A percentile compares a stretch with the other conserved stretches of the same genome.
phyloP scores from a whole-genome alignment of 2,888 invertebrate genomes.

The Caenorhabditis zanzibari region DNA sequence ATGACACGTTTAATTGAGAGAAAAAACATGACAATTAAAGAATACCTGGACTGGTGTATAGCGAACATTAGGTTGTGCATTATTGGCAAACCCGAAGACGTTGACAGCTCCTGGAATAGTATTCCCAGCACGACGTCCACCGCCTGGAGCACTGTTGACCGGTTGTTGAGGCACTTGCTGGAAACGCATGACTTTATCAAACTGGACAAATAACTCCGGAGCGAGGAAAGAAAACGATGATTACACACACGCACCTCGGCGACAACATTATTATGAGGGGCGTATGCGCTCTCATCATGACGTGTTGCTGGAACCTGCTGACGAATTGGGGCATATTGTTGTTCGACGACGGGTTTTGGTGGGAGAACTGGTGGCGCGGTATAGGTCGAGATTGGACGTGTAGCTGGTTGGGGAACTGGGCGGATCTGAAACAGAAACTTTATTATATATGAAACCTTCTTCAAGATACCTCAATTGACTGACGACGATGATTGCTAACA shows the following conservation, averaged over 20 bases:
- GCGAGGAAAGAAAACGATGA: constrained; percentile 14
- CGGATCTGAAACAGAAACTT: constrained; percentile 9
- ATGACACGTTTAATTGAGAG: constrained; percentile 5
- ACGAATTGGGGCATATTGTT: constrained; percentile 25
- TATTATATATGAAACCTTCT: too few relatives aligned
- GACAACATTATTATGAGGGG: constrained; percentile 42
- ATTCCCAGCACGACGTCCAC: constrained; percentile 33
- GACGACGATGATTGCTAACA: constrained; percentile 39
- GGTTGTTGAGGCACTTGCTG: constrained; percentile 58
- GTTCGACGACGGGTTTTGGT: constrained; percentile 33
- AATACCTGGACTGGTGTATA: constrained; percentile 56
- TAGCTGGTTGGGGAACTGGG: constrained; percentile 10
- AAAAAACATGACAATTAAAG: constrained; percentile 13
- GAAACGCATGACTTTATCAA: constrained; percentile 45
- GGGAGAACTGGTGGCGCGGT: constrained; percentile 31
- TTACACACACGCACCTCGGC: constrained; percentile 50
- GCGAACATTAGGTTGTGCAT: constrained; percentile 42
- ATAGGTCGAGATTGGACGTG: constrained; percentile 2
- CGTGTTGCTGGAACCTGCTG: constrained; percentile 43
- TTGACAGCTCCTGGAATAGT: constrained; percentile 66
- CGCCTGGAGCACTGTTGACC: constrained; percentile 59
- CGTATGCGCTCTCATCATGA: constrained; percentile 43
- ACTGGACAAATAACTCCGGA: constrained; percentile 36
- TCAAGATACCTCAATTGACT: constrained; percentile 40
- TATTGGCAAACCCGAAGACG: constrained; percentile 56